Evolutionary conservation across 2,888 invertebrate genomes (phyloP).

Genomic region (Flabesymbios commensalis): DNA sequence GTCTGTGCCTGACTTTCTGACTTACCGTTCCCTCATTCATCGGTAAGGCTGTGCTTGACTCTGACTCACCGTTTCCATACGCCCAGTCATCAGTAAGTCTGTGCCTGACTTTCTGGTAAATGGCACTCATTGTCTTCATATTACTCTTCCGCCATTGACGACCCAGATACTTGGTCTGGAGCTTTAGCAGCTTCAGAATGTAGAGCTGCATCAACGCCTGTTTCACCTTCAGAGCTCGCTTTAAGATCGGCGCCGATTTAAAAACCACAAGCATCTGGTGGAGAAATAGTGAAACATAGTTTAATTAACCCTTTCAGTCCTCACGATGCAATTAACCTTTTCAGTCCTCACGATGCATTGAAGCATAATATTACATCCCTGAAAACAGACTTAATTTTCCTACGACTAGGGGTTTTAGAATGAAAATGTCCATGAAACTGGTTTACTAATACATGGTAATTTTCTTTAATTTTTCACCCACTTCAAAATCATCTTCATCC

Average conservation of each 20-base stretch:
- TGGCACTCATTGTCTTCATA: slow-evolving; percentile 99
- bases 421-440: too few relatives aligned
- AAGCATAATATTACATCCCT: too few relatives aligned
- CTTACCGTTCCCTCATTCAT: too few relatives aligned
- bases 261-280: slow-evolving; percentile 93
- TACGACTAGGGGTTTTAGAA: too few relatives aligned
- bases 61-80: slow-evolving; percentile 83
- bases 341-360: not conserved
- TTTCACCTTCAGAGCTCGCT: slow-evolving; percentile 82
- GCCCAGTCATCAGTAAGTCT: slow-evolving; percentile 99
- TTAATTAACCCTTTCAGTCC: not conserved
- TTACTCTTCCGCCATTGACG: slow-evolving; percentile 99
- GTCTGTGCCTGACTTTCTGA: slow-evolving; percentile 87
- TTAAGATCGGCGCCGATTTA: slow-evolving; percentile 97
- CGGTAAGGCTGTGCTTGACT: too few relatives aligned
- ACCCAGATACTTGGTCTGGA: slow-evolving; percentile 98
- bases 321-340: not conserved
- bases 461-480: too few relatives aligned
- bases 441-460: too few relatives aligned
- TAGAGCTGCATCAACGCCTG: slow-evolving; percentile 97
- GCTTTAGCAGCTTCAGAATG: slow-evolving; percentile 94
- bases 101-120: slow-evolving; percentile 92
- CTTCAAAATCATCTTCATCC: too few relatives aligned
- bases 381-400: too few relatives aligned
- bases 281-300: slow-evolving; percentile 4